Evolutionary conservation across 2,797 vertebrate genomes (phyloP).

Genomic region (Phalanger gymnotis): DNA sequence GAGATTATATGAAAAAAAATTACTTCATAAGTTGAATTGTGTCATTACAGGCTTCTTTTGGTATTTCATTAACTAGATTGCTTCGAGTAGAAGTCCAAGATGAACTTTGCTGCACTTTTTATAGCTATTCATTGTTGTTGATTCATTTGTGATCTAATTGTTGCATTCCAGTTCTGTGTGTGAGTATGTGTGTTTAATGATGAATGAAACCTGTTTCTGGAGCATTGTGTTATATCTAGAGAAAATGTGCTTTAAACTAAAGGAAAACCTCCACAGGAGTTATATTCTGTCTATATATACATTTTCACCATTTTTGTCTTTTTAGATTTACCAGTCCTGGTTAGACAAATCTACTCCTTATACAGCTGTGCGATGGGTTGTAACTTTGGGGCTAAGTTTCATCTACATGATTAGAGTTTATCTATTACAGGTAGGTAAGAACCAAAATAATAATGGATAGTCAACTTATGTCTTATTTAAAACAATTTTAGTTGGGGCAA

Average conservation of each 20-base stretch:
- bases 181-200: not conserved
- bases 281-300: not conserved
- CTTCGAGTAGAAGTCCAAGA: not conserved
- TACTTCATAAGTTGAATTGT: not conserved
- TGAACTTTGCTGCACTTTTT: not conserved
- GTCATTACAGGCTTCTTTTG: not conserved
- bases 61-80: not conserved
- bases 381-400: conserved; percentile 92
- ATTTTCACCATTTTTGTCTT: conserved; percentile 54
- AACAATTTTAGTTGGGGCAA: not conserved
- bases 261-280: fast-evolving
- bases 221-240: not conserved
- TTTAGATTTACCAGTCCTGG: conserved; percentile 98
- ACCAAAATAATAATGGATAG: not conserved
- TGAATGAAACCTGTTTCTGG: not conserved
- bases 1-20: not conserved
- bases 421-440: conserved; percentile 93
- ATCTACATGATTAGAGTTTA: conserved; percentile 99
- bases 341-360: conserved; percentile 99
- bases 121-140: not conserved
- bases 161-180: not conserved
- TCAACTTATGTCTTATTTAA: not conserved
- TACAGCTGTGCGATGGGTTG: conserved; percentile 92
- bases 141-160: not conserved
- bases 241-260: not conserved